phyloP scores from a whole-genome alignment of 2,113 vertebrate species.

The Charina bottae region DNA sequence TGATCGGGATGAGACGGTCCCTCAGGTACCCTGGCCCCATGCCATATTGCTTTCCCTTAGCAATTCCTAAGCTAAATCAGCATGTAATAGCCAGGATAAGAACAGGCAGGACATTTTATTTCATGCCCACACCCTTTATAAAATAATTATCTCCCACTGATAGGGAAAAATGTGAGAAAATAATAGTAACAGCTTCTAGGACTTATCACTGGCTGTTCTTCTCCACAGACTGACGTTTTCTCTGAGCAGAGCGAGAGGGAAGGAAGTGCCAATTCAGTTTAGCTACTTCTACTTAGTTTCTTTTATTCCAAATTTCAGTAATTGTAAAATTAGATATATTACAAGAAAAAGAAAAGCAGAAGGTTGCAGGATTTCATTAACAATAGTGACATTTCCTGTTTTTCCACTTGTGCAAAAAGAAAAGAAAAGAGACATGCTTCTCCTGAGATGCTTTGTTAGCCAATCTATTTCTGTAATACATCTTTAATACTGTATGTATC shows the following conservation, averaged over 20 bases:
- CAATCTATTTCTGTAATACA: slow-evolving; percentile 17
- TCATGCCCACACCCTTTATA: not conserved
- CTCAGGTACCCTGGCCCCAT: too few species aligned
- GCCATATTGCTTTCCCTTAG: not conserved
- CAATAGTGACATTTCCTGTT: not conserved
- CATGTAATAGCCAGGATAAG: not conserved
- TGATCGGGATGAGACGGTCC: too few species aligned
- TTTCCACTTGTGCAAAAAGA: not conserved
- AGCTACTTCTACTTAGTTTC: not conserved
- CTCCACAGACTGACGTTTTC: not conserved
- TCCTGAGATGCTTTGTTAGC: not conserved
- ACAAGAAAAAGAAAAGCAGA: not conserved
- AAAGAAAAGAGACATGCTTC: not conserved
- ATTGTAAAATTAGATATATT: slow-evolving; percentile 1
- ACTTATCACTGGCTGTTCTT: not conserved
- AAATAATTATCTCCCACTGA: not conserved
- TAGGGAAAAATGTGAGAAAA: not conserved
- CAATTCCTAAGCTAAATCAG: not conserved
- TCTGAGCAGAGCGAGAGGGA: not conserved
- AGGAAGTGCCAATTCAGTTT: not conserved
- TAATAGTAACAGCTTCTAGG: not conserved
- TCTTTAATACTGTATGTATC: slow-evolving; percentile 26
- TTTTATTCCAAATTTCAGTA: not conserved
- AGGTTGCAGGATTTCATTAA: not conserved
- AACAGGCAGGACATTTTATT: not conserved